These are phyloP conservation scores for Tuta absoluta DNA, from an alignment of 2,888 invertebrate genomes.

Conservation along the genomic window DNA sequence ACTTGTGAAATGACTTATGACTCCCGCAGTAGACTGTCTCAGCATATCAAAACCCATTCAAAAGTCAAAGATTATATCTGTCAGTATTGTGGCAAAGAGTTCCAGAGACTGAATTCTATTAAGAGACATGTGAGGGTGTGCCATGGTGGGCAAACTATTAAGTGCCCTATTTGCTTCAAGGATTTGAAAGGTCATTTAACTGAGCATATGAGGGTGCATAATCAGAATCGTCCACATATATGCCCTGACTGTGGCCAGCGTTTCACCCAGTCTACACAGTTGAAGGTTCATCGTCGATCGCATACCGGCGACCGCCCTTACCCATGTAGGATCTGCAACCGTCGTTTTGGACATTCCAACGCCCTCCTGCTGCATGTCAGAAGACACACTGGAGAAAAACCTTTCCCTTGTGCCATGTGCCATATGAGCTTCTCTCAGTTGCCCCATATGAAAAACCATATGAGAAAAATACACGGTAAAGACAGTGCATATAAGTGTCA, in stretches of 20 bases:
- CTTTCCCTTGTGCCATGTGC: constrained; percentile 87
- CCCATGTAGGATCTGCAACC: constrained; percentile 89
- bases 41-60: constrained; percentile 86
- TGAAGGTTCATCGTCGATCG: constrained; percentile 91
- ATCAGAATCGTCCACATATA: constrained; percentile 87
- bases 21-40: constrained; percentile 82
- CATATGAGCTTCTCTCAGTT: constrained; percentile 89
- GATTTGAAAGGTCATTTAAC: constrained; percentile 90
- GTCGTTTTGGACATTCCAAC: constrained; percentile 91
- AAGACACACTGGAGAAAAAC: constrained; percentile 92
- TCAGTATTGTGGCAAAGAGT: constrained; percentile 89
- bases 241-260: constrained; percentile 89
- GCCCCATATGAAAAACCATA: constrained; percentile 93
- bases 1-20: constrained; percentile 87
- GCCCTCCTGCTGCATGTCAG: constrained; percentile 91
- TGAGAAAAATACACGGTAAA: constrained; percentile 91
- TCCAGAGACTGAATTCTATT: constrained; percentile 87
- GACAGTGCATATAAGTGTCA: constrained; percentile 89
- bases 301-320: constrained; percentile 93
- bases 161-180: constrained; percentile 91
- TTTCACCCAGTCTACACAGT: constrained; percentile 91
- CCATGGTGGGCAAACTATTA: constrained; percentile 88
- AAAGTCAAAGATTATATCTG: constrained; percentile 89
- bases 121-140: constrained; percentile 88
- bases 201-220: constrained; percentile 91